These are phyloP conservation scores for Parthenolecanium corni DNA, from an alignment of 2,888 invertebrate species.

Conservation along the genomic window DNA sequence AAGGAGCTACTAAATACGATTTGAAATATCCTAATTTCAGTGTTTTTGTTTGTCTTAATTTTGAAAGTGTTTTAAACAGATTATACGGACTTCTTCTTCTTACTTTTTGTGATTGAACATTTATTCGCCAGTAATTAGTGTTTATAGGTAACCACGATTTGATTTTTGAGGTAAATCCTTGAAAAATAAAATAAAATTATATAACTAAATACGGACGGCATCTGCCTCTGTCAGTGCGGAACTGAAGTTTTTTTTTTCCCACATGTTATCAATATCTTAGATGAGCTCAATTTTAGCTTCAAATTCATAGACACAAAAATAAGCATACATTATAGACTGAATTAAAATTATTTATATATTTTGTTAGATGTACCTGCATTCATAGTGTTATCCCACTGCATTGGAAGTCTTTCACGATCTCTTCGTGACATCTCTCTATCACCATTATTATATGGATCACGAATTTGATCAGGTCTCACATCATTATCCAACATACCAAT, in stretches of 20 bases:
- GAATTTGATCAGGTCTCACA: constrained; percentile 43
- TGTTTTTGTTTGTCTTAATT: constrained; percentile 42
- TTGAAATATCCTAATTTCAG: constrained; percentile 36
- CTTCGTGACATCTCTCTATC: no score
- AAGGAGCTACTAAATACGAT: constrained; percentile 34
- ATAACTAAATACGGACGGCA: no score
- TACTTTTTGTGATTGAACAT: constrained; percentile 1
- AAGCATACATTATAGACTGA: no score
- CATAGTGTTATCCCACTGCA: constrained; percentile 56
- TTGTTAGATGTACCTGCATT: constrained; percentile 43
- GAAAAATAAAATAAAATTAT: not conserved
- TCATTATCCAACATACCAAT: constrained; percentile 55
- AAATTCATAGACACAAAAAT: no score
- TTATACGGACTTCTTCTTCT: constrained; percentile 43
- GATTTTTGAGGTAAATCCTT: constrained; percentile 5
- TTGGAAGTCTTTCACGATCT: constrained; percentile 67
- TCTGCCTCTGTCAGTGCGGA: no score
- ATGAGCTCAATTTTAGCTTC: no score
- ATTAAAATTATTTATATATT: no score
- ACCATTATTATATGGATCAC: constrained; percentile 48
- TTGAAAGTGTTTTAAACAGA: constrained; percentile 46
- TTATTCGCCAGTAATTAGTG: constrained; percentile 19
- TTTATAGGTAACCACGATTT: constrained; percentile 23
- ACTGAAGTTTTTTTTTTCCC: no score
- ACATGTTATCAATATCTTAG: no score